Conservation (phyloP, 1,140 invertebrate species). For the Caenorhabditis brenneri region DNA sequence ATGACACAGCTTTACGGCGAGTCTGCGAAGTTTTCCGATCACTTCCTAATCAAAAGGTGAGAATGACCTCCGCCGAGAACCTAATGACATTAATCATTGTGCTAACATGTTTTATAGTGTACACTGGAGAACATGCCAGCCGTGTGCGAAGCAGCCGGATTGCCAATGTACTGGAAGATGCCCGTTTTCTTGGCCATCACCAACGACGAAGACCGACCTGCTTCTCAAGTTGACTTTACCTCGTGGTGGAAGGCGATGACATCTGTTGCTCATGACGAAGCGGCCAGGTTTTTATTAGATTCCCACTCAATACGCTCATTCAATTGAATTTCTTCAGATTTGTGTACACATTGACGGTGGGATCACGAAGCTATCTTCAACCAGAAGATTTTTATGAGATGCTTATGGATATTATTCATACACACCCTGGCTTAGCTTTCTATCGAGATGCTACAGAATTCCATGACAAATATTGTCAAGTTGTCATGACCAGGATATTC, state of each 20-base stretch:
- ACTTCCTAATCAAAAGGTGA: conserved; percentile 45
- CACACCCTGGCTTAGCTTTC: conserved; percentile 96
- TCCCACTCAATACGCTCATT: conserved; percentile 77
- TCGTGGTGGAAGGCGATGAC: conserved; percentile 62
- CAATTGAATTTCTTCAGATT: conserved; percentile 75
- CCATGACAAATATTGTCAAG: conserved; percentile 85
- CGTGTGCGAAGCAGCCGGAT: conserved; percentile 42
- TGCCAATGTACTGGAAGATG: conserved; percentile 58
- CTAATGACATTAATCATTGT: background rate
- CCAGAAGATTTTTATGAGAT: conserved; percentile 83
- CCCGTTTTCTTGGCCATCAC: conserved; percentile 50
- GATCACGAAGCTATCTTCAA: conserved; percentile 73
- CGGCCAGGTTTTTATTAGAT: conserved; percentile 69
- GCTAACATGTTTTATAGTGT: conserved; percentile 42
- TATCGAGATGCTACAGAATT: conserved; percentile 96
- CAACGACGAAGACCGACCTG: background rate
- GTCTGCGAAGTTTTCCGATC: conserved; percentile 55
- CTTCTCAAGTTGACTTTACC: conserved; percentile 63
- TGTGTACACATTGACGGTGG: conserved; percentile 79
- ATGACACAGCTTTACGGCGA: conserved; percentile 55
- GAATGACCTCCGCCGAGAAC: background rate
- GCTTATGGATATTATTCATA: conserved; percentile 95
- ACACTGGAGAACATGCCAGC: conserved; percentile 49
- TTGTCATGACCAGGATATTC: conserved; percentile 88
- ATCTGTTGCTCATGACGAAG: conserved; percentile 52